A percentile compares a stretch with the other conserved stretches of the same genome.
These are phyloP conservation scores for Cyanistes caeruleus DNA, from an alignment of 2,113 vertebrate species.

Conservation along the genomic window DNA sequence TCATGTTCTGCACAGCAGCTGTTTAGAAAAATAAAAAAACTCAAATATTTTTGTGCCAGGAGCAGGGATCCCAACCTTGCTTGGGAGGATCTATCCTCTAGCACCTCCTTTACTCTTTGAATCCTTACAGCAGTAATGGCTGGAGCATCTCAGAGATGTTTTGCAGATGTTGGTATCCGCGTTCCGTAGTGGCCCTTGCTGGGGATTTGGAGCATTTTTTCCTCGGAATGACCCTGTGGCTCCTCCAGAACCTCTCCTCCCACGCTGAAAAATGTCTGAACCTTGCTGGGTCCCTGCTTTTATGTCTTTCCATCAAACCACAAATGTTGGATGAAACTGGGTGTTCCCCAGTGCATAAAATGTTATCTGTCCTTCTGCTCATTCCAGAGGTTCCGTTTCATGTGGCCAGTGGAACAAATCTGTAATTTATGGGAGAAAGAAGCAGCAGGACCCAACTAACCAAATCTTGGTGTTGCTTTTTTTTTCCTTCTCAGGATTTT, in stretches of 20 bases:
- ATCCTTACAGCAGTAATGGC: not conserved
- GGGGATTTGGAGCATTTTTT: not conserved
- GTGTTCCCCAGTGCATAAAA: not conserved
- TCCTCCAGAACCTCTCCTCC: not conserved
- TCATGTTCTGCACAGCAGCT: not conserved
- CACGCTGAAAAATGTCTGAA: not conserved
- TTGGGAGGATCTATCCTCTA: not conserved
- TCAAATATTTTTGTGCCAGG: fast-evolving
- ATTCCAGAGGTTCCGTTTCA: not conserved
- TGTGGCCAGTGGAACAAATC: not conserved
- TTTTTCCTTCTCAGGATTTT: conserved; percentile 84
- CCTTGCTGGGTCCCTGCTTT: not conserved
- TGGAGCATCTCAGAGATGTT: not conserved
- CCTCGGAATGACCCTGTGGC: not conserved
- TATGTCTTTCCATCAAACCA: not conserved
- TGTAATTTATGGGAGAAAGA: not conserved
- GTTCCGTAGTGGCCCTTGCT: fast-evolving
- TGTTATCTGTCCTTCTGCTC: not conserved
- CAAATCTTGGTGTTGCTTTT: not conserved
- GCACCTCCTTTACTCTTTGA: not conserved
- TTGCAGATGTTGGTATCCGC: not conserved
- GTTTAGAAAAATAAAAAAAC: not conserved
- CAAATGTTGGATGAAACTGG: not conserved
- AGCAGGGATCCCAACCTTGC: not conserved
- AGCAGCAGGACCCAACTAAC: not conserved